Evolutionary conservation across 1,140 invertebrate species (phyloP).

Genomic region (Amphibalanus amphitrite): DNA sequence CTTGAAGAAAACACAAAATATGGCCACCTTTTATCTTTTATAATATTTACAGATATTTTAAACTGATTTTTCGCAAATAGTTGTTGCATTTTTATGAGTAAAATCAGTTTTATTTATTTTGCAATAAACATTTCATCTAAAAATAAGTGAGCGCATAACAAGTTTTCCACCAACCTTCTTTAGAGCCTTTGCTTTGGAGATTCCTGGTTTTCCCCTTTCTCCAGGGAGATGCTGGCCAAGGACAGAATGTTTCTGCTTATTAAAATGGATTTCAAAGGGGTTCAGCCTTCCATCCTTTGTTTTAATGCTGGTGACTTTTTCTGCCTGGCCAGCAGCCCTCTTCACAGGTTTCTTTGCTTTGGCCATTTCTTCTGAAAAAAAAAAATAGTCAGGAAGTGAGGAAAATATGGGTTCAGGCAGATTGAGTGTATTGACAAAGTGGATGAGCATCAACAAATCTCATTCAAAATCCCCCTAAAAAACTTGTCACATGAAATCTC

Average conservation of each 20-base stretch:
- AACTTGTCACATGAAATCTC: no score
- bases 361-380: no score
- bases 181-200: constrained; percentile 63
- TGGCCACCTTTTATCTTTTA: background rate
- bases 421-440: no score
- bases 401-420: no score
- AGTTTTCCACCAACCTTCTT: constrained; percentile 39
- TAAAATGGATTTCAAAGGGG: constrained; percentile 63
- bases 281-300: constrained; percentile 39
- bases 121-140: no score
- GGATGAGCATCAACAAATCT: no score
- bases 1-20: constrained; percentile 3
- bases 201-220: constrained; percentile 63
- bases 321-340: background rate
- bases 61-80: no score
- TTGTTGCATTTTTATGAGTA: no score
- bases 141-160: background rate
- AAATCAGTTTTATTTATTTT: no score
- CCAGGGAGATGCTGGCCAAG: constrained; percentile 60
- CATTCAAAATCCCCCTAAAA: no score
- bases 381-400: no score
- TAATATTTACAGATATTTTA: no score
- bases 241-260: constrained; percentile 67
- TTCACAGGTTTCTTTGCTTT: background rate
- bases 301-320: constrained; percentile 2